Base-by-base conservation (phyloP, 2,113 vertebrate genomes). In the Alouatta palliata region DNA sequence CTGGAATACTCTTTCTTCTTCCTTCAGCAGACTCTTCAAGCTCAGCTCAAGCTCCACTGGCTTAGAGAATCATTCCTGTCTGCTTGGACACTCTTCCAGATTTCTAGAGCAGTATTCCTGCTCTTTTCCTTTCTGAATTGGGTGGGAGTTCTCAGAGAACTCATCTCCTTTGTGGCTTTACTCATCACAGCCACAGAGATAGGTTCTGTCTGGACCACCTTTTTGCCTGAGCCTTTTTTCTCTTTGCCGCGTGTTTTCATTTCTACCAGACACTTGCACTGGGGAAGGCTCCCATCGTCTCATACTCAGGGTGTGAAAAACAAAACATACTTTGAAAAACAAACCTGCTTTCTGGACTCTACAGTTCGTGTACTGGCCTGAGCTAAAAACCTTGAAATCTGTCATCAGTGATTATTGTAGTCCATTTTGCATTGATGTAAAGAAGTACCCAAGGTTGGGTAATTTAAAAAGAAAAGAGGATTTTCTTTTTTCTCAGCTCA, bases 141-240 rank as follows among this genome's bases (percentile, higher is more conserved):
- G 25, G 25, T 40, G 61, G 79, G 9, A 45, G 27, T 11, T 45
- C n/a, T 47, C 3, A 9, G 56, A 20, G 66, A 21, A 16, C 17
- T 12, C 3, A 2, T 61, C 52, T 2, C 35, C 43, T 54, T 81
- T 21, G 4, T 12, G 21, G 25, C 13, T 76, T 5, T 25, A 12
- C 11, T 54, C 40, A 4, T 40, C 45, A 16, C 0, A 1, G 43
- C 37, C 58, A 6, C 6, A 82, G 19, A n/a, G 16, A 0, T 17
- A 27, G 12, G 5, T n/a, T 73, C 88, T 3, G 2, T 32, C 19
- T 10, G 30, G 45, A 40, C 43, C 56, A 54, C 9, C 35, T 70
- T 71, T 58, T 35, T 30, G 5, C 61, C 56, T 58, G 40, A 27
- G 10, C 21, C n/a, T 43, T 14, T 13, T 21, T 52, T 37, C 12